Conservation (phyloP, 2,113 vertebrate genomes). For the Excalfactoria chinensis region DNA sequence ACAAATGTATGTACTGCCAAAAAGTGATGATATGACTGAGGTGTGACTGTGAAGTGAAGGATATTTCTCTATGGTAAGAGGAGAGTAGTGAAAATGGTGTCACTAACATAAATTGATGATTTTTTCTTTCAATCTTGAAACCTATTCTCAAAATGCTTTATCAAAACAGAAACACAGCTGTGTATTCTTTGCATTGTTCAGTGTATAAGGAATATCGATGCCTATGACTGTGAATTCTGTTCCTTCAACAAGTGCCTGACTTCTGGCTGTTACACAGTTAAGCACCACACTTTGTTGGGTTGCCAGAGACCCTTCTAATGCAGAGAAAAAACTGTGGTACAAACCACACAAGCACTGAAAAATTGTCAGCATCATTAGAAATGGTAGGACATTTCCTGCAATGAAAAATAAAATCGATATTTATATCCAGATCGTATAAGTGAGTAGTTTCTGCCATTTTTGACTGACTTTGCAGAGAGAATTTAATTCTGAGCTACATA, state of each 20-base stretch:
- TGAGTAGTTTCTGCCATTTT: constrained; percentile 57
- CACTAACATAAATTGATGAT: too few relatives aligned
- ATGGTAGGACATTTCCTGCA: constrained; percentile 62
- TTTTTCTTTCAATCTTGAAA: too few relatives aligned
- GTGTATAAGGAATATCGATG: not conserved
- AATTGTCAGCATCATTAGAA: constrained; percentile 60
- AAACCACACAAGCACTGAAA: not conserved
- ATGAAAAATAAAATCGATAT: constrained; percentile 61
- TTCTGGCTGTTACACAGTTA: not conserved
- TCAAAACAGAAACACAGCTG: too few relatives aligned
- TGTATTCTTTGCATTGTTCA: not conserved
- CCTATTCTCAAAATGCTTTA: too few relatives aligned
- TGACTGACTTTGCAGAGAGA: constrained; percentile 45
- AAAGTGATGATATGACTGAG: too few relatives aligned
- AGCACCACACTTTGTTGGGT: not conserved
- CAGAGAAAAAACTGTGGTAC: not conserved
- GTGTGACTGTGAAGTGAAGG: too few relatives aligned
- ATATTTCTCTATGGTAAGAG: too few relatives aligned
- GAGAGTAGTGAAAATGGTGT: too few relatives aligned
- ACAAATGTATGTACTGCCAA: too few relatives aligned
- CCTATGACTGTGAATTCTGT: not conserved
- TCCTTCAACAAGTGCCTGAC: not conserved
- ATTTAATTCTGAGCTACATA: constrained; percentile 54
- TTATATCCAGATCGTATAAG: not conserved
- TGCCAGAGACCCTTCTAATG: not conserved